These are phyloP conservation scores for Eulemur coronatus DNA, from an alignment of 2,797 vertebrate genomes.

Conservation along the genomic window DNA sequence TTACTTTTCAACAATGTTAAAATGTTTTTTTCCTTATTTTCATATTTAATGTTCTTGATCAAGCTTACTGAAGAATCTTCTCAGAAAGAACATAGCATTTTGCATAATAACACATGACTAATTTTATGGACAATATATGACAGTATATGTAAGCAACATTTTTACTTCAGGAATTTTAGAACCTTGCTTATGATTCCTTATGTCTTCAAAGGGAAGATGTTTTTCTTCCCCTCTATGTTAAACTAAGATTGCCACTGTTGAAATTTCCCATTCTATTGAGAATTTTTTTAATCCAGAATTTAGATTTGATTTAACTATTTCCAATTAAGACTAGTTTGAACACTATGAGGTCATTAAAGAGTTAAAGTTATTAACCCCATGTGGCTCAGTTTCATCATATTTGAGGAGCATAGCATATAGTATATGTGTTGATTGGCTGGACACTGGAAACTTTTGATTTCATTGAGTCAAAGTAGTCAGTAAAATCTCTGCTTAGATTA, in stretches of 20 bases:
- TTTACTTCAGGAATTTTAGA: slow-evolving; percentile 65
- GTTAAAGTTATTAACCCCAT: background rate
- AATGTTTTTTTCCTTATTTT: slow-evolving; percentile 85
- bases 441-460: background rate
- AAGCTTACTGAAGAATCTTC: slow-evolving; percentile 79
- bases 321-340: background rate
- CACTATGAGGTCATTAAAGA: background rate
- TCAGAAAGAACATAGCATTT: slow-evolving; percentile 76
- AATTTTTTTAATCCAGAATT: slow-evolving; percentile 18
- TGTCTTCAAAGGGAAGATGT: slow-evolving; percentile 59
- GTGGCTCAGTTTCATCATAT: background rate
- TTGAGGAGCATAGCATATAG: background rate
- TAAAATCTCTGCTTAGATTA: background rate
- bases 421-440: too few relatives aligned
- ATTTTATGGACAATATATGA: slow-evolving; percentile 82
- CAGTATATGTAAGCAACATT: slow-evolving; percentile 64
- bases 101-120: slow-evolving; percentile 81
- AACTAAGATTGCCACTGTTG: background rate
- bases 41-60: slow-evolving; percentile 85
- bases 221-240: slow-evolving; percentile 9
- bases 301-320: background rate
- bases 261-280: background rate
- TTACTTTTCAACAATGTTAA: slow-evolving; percentile 88
- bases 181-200: slow-evolving; percentile 77
- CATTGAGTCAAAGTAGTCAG: background rate